Base-by-base conservation (phyloP, 2,797 vertebrate species). In the Neostethus bicornis region DNA sequence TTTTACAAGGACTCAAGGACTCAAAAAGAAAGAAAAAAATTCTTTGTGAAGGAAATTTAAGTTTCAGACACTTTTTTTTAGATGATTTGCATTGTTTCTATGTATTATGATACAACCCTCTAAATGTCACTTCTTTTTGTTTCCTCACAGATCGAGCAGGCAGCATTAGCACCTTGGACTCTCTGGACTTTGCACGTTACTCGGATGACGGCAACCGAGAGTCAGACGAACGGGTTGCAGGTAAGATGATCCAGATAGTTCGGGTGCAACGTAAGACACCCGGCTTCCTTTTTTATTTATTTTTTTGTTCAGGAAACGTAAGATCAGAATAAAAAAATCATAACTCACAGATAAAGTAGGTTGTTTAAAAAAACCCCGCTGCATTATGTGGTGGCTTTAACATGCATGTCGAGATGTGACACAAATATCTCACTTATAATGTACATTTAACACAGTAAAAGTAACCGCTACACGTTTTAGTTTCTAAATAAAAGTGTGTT, bases 141-240 rank as follows among this genome's bases (percentile, higher is more conserved):
- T 20, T 81, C 43, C 67, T 25, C 83, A 48, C 85, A 99, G 97
- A 98, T 91, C 94, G 97, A 13, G 92, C 96, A 21, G 95, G 95
- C 80, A 99, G 97, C 90, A 97, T 99, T 91, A 99, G 97, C 91
- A 99, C 97, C 57, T 92, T 99, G 79, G 97, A 99, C 91, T 99
- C 97, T 50, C 89, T 99, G 89, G 97, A 99, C 84, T 99, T 99
- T 80, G 96, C 97, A 60, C 96, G 97, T 71, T 99, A 99, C 70
- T 99, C 97, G n/a, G 97, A 99, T 78, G 97, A 99, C 53, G 97
- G 97, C 77, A 99, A 98, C 92, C 90, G 97, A 61, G 97, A 99
- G 85, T 90, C 95, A 0, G 97, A 99, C 0, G 97, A 99, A 77
- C 92, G 93, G 77, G 93, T 99, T 73, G 96, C 96, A 91, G 97